Evolutionary conservation across 1,140 invertebrate genomes (phyloP).

Genomic region (Adoxophyes honmai): DNA sequence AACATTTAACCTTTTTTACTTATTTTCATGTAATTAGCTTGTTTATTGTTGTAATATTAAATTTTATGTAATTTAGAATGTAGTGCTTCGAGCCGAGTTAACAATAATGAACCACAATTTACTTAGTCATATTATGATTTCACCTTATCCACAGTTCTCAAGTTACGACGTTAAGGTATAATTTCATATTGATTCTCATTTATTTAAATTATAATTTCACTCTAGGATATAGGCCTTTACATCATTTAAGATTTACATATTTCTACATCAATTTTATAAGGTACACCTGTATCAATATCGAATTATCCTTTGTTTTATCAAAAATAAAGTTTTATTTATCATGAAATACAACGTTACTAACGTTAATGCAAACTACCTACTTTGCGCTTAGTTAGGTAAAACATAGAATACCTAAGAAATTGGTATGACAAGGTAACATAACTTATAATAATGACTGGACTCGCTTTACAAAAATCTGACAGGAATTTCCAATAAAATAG

Average conservation of each 20-base stretch:
- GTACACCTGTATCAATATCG: neutral
- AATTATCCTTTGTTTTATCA: neutral
- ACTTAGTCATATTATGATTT: no score
- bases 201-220: neutral
- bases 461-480: neutral
- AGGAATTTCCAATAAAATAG: neutral
- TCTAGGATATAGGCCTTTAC: neutral
- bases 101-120: no score
- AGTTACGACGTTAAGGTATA: neutral
- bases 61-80: no score
- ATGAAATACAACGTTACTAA: neutral
- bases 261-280: neutral
- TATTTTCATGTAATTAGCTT: no score
- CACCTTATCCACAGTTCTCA: neutral
- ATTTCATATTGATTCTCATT: neutral
- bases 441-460: constrained; percentile 9
- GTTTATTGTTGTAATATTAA: no score
- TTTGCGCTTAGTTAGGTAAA: neutral
- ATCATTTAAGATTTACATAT: neutral
- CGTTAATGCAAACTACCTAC: neutral
- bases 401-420: neutral
- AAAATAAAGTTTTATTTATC: neutral
- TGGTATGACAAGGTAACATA: constrained; percentile 15
- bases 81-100: no score
- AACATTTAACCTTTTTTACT: no score